phyloP scores from a whole-genome alignment of 2,797 vertebrate species.

The Synanceia verrucosa region DNA sequence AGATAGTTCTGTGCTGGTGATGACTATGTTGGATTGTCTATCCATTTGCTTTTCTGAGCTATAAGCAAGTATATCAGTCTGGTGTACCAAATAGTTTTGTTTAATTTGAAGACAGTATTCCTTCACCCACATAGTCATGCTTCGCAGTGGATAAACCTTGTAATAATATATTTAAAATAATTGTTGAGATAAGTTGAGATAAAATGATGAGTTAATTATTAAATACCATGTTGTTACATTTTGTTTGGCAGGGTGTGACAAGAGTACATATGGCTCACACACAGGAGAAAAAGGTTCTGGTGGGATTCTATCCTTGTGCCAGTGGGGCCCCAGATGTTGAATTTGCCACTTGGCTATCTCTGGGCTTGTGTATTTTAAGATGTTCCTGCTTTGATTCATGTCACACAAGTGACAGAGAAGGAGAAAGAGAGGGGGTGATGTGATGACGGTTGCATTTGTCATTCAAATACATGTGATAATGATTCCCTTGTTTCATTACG shows the following conservation, averaged over 20 bases:
- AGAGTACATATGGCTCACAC: not conserved
- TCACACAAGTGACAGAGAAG: constrained; percentile 44
- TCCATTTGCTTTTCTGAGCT: too few species aligned
- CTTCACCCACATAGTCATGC: not conserved
- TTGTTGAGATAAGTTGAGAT: not conserved
- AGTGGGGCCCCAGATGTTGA: constrained; percentile 31
- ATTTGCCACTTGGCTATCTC: constrained; percentile 27
- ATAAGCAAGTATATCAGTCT: too few species aligned
- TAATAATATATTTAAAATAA: too few species aligned
- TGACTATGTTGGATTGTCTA: not conserved
- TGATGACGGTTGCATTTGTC: not conserved
- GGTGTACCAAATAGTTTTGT: too few species aligned
- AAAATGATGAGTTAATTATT: not conserved
- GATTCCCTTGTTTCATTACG: not conserved
- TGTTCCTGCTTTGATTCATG: constrained; percentile 10
- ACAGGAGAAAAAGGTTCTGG: not conserved
- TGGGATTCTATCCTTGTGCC: constrained; percentile 15
- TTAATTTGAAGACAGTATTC: too few species aligned
- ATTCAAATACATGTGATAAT: constrained; percentile 8
- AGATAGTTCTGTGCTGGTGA: constrained; percentile 11
- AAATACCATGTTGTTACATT: not conserved
- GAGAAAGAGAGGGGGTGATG: constrained; percentile 1
- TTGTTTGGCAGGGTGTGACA: not conserved
- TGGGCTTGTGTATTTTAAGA: constrained; percentile 54
- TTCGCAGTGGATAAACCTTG: not conserved